These are phyloP conservation scores for Malurus cyaneus DNA, from an alignment of 2,113 vertebrate species.

Conservation along the genomic window DNA sequence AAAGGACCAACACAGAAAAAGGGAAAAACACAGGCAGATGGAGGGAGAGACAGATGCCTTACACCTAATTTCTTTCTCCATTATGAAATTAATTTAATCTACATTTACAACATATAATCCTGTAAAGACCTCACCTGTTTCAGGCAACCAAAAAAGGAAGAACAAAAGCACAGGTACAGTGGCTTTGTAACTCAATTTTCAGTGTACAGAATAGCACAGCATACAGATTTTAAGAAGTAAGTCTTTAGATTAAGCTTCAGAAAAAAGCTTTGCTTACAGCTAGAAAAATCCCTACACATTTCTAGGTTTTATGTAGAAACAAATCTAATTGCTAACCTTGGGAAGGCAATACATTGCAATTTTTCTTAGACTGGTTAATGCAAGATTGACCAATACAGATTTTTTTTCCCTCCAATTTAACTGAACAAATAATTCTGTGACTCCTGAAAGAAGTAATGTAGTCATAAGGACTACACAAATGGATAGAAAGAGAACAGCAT, in stretches of 20 bases:
- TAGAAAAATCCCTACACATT: background rate
- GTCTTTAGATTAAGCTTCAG: background rate
- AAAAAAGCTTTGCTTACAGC: background rate
- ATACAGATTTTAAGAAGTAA: background rate
- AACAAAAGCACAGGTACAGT: background rate
- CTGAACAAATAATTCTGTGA: background rate
- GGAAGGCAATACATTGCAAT: background rate
- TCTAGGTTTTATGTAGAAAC: background rate
- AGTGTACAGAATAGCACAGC: background rate
- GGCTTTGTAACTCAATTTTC: background rate
- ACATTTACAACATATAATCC: background rate
- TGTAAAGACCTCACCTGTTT: background rate
- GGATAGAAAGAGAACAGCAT: background rate
- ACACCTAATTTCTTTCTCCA: background rate
- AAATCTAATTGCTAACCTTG: background rate
- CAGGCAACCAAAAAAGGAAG: slow-evolving; percentile 36
- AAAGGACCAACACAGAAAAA: background rate
- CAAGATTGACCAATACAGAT: background rate
- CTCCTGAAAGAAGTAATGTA: background rate
- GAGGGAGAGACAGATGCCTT: background rate
- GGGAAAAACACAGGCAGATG: background rate
- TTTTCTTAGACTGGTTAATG: background rate
- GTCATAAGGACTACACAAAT: background rate
- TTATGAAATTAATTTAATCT: background rate
- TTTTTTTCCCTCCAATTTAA: background rate